phyloP scores from a whole-genome alignment of 92 coral and sea anemone species.

The Palythoa grandiflora region DNA sequence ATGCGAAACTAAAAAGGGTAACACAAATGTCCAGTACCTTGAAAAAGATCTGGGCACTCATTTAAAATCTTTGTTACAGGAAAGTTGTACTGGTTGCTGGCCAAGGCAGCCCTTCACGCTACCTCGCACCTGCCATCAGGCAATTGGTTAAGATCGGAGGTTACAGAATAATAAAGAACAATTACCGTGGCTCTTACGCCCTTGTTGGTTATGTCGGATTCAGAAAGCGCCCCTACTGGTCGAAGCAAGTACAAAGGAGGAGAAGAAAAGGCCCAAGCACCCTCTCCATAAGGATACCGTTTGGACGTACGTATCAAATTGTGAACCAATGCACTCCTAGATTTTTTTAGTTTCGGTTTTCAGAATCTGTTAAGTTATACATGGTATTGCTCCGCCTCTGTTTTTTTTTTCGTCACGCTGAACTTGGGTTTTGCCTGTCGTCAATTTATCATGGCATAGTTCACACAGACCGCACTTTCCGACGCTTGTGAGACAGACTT shows the following conservation, averaged over 20 bases:
- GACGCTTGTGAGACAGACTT: too few species aligned
- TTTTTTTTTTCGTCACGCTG: too few species aligned
- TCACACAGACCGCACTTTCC: too few species aligned
- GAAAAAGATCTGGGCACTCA: not conserved
- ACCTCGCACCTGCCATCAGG: constrained; percentile 21
- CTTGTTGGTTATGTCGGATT: constrained; percentile 53
- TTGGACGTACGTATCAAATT: constrained; percentile 8
- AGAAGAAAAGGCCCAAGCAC: constrained; percentile 49
- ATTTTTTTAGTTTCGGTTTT: too few species aligned
- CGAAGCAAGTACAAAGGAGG: constrained; percentile 43
- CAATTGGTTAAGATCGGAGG: constrained; percentile 27
- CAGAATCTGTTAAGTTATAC: too few species aligned
- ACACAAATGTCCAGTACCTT: not conserved
- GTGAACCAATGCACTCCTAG: not conserved
- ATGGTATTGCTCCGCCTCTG: too few species aligned
- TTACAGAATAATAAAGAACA: constrained; percentile 27
- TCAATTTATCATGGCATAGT: too few species aligned
- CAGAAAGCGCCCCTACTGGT: constrained; percentile 42
- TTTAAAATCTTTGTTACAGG: not conserved
- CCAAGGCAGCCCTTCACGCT: constrained; percentile 51
- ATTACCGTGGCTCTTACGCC: constrained; percentile 58
- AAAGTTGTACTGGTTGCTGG: constrained; percentile 51
- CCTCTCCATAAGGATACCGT: constrained; percentile 32
- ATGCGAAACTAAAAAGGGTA: not conserved
- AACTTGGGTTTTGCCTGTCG: too few species aligned